Conservation (phyloP, 2,113 vertebrate genomes). For the Corydoras sp. region DNA sequence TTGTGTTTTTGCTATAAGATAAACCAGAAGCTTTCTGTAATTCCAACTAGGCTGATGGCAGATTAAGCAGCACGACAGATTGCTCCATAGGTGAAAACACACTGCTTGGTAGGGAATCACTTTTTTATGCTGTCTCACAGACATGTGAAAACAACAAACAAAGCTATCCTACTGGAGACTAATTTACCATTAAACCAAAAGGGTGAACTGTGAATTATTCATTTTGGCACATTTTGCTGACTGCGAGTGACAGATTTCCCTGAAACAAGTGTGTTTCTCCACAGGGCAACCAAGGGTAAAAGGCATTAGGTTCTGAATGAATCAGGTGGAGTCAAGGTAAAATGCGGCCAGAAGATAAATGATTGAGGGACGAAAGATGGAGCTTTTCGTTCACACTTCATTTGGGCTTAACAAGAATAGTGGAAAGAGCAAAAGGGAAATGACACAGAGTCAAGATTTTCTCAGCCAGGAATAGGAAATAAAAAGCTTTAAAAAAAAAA, state of each 20-base stretch:
- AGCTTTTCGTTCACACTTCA: background rate
- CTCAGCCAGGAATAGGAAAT: too few species aligned
- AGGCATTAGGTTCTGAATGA: conserved; percentile 43
- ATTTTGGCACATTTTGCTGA: conserved; percentile 38
- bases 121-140: conserved; percentile 38
- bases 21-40: conserved; percentile 3
- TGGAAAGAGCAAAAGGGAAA: background rate
- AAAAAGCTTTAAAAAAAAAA: too few species aligned
- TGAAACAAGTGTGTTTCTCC: conserved; percentile 43
- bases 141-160: conserved; percentile 33
- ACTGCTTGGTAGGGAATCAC: conserved; percentile 20
- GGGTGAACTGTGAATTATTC: conserved; percentile 42
- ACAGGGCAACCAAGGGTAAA: conserved; percentile 45
- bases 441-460: too few species aligned
- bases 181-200: conserved; percentile 46
- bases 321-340: conserved; percentile 37
- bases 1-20: background rate
- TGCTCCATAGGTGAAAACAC: conserved; percentile 32
- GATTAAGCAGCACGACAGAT: conserved; percentile 30
- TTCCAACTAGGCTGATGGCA: conserved; percentile 13
- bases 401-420: conserved; percentile 27
- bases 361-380: conserved; percentile 4
- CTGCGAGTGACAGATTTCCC: conserved; percentile 43
- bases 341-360: conserved; percentile 34
- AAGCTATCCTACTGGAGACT: conserved; percentile 42